Evolutionary conservation across 2,113 vertebrate genomes (phyloP).

Genomic region (Elachura formosa): DNA sequence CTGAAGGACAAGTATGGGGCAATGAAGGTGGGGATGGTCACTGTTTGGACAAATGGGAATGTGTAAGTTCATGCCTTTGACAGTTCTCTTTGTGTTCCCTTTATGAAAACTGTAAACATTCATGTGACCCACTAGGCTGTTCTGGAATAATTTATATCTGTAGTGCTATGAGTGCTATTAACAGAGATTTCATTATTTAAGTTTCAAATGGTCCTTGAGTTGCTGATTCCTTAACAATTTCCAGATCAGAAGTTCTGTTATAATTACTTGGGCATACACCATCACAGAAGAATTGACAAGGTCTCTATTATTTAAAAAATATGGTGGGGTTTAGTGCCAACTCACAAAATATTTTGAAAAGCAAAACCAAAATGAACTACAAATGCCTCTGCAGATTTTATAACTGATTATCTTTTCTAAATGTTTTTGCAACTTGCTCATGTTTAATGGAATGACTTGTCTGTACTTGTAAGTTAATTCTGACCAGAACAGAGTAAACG

Average conservation of each 20-base stretch:
- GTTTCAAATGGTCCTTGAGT: background rate
- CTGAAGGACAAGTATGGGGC: background rate
- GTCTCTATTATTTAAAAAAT: background rate
- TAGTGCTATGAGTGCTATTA: background rate
- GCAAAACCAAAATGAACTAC: background rate
- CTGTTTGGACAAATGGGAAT: fast-evolving
- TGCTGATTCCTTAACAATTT: background rate
- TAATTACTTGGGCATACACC: background rate
- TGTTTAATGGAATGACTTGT: background rate
- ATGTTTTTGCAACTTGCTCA: background rate
- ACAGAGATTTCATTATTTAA: background rate
- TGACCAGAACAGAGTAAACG: background rate
- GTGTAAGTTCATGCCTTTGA: background rate
- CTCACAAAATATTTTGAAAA: background rate
- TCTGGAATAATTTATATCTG: background rate
- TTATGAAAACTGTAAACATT: background rate
- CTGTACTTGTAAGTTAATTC: background rate
- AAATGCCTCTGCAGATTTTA: background rate
- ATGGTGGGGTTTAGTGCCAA: background rate
- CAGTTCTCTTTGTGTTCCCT: background rate
- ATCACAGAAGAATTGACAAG: background rate
- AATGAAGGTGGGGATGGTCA: background rate
- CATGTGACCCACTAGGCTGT: background rate
- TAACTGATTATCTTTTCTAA: background rate
- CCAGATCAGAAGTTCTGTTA: background rate